Conservation (phyloP, 2,797 vertebrate species). For the Cyclura pinguis region DNA sequence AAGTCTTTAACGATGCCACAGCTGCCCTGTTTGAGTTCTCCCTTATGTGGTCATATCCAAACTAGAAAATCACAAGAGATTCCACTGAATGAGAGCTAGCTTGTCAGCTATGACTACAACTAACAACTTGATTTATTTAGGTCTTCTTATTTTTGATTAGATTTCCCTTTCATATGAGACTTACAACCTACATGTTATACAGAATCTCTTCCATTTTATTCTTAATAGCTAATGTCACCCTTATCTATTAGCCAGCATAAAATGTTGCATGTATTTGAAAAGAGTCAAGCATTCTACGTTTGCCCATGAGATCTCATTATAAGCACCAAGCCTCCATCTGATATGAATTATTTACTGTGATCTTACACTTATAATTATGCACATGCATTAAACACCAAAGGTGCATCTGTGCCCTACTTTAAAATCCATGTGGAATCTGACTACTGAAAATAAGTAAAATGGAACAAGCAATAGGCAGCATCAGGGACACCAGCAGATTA, state of each 20-base stretch:
- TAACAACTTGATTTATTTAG: background rate
- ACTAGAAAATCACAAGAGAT: background rate
- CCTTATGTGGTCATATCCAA: background rate
- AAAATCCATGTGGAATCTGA: slow-evolving; percentile 59
- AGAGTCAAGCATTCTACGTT: slow-evolving; percentile 30
- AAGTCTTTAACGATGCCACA: background rate
- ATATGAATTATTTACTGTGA: slow-evolving; percentile 76
- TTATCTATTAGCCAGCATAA: slow-evolving; percentile 63
- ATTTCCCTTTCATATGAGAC: background rate
- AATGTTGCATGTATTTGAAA: slow-evolving; percentile 60
- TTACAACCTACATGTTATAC: slow-evolving; percentile 5
- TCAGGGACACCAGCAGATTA: background rate
- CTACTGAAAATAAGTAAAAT: slow-evolving; percentile 32
- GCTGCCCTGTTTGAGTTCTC: background rate
- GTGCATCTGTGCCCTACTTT: slow-evolving; percentile 73
- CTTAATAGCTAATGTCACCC: slow-evolving; percentile 50
- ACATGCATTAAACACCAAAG: slow-evolving; percentile 52
- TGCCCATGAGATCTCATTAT: slow-evolving; percentile 82
- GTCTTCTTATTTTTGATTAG: background rate
- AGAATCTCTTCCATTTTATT: slow-evolving; percentile 29
- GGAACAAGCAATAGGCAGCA: background rate
- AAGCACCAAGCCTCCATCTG: slow-evolving; percentile 66
- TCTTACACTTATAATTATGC: slow-evolving; percentile 67
- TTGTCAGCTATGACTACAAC: background rate
- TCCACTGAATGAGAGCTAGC: background rate